phyloP scores from a whole-genome alignment of 2,113 vertebrate genomes.

The Nanorana parkeri region DNA sequence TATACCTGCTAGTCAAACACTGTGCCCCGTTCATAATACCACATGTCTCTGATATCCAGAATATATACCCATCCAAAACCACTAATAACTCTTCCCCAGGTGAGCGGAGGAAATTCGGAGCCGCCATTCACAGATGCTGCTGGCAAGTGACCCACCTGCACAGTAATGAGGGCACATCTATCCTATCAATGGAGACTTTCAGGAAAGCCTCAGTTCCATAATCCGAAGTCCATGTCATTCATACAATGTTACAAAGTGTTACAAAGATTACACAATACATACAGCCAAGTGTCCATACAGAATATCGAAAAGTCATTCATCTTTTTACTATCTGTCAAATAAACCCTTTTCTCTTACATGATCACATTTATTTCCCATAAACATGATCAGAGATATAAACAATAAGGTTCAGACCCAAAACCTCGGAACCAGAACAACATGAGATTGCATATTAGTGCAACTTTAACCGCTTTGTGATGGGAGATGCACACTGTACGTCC shows the following conservation, averaged over 20 bases:
- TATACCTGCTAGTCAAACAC: constrained; percentile 17
- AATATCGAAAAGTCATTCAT: too few relatives aligned
- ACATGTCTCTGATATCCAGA: constrained; percentile 12
- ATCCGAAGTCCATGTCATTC: neutral
- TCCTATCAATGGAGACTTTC: neutral
- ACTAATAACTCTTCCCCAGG: constrained; percentile 40
- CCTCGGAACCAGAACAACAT: too few relatives aligned
- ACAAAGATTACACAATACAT: neutral
- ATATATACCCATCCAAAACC: constrained; percentile 26
- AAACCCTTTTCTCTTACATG: too few relatives aligned
- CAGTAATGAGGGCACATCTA: neutral
- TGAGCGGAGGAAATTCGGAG: constrained; percentile 1
- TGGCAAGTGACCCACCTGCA: neutral
- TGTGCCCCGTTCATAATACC: constrained; percentile 29
- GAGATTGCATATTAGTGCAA: too few relatives aligned
- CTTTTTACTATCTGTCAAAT: too few relatives aligned
- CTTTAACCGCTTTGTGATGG: too few relatives aligned
- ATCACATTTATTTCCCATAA: too few relatives aligned
- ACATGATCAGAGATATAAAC: too few relatives aligned
- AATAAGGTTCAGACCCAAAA: too few relatives aligned
- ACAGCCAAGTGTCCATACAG: too few relatives aligned
- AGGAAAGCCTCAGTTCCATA: neutral
- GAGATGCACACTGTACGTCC: too few relatives aligned
- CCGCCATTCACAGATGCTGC: neutral
- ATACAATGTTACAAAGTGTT: neutral